These are phyloP conservation scores for Cylindroiulus punctatus DNA, from an alignment of 2,888 invertebrate species.

Conservation along the genomic window DNA sequence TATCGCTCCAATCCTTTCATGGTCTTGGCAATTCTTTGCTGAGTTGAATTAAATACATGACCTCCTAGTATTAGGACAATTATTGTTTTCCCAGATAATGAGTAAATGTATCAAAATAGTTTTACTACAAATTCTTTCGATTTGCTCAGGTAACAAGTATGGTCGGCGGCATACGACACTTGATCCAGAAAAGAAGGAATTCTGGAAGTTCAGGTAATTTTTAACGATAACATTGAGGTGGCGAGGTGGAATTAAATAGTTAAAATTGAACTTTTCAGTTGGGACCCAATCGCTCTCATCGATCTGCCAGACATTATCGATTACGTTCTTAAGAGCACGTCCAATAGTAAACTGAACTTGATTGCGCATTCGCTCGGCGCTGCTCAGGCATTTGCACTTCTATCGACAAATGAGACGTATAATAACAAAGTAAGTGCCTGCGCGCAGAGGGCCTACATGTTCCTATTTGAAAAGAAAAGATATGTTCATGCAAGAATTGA, in stretches of 20 bases:
- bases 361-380: not conserved
- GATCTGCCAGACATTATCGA: not conserved
- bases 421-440: not conserved
- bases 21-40: not conserved
- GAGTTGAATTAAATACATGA: not conserved
- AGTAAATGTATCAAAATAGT: too few relatives aligned
- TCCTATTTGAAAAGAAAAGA: too few relatives aligned
- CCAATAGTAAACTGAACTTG: not conserved
- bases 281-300: not conserved
- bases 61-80: not conserved
- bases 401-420: not conserved
- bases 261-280: not conserved
- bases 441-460: too few relatives aligned
- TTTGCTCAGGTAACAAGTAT: not conserved
- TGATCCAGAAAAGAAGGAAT: not conserved
- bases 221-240: not conserved
- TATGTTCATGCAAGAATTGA: too few relatives aligned
- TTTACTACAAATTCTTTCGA: not conserved
- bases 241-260: not conserved
- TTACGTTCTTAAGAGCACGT: not conserved
- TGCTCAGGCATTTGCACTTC: not conserved
- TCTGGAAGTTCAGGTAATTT: conserved; percentile 20
- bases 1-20: not conserved
- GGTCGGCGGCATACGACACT: not conserved
- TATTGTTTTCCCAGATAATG: not conserved